Evolutionary conservation across 1,140 invertebrate species (phyloP).

Genomic region (Ostrea denselamellosa): DNA sequence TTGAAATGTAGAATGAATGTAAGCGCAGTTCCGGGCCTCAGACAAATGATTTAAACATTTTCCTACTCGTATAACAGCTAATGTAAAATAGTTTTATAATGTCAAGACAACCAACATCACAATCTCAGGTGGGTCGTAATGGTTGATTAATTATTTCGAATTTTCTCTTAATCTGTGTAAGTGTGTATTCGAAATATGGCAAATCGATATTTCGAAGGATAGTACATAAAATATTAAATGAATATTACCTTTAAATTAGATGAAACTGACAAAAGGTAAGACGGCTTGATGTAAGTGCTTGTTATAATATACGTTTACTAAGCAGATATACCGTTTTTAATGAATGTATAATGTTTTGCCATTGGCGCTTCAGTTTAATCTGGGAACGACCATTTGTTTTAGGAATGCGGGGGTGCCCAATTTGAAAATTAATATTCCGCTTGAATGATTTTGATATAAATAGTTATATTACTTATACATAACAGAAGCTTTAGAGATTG

Average conservation of each 20-base stretch:
- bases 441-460: no score
- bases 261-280: neutral
- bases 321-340: no score
- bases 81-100: neutral
- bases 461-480: no score
- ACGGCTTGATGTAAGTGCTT: neutral
- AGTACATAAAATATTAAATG: neutral
- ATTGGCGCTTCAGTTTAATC: no score
- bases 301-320: no score
- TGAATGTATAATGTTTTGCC: no score
- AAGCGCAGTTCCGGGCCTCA: neutral
- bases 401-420: no score
- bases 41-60: neutral
- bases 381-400: no score
- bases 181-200: neutral
- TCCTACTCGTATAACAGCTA: neutral
- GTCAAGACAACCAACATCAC: constrained; percentile 8
- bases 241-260: neutral
- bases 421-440: no score
- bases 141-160: neutral
- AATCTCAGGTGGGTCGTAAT: neutral
- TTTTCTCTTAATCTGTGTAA: neutral
- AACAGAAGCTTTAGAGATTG: no score
- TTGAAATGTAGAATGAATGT: neutral
- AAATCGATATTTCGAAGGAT: neutral